Conservation (phyloP, 2,797 vertebrate genomes). For the Masticophis lateralis region DNA sequence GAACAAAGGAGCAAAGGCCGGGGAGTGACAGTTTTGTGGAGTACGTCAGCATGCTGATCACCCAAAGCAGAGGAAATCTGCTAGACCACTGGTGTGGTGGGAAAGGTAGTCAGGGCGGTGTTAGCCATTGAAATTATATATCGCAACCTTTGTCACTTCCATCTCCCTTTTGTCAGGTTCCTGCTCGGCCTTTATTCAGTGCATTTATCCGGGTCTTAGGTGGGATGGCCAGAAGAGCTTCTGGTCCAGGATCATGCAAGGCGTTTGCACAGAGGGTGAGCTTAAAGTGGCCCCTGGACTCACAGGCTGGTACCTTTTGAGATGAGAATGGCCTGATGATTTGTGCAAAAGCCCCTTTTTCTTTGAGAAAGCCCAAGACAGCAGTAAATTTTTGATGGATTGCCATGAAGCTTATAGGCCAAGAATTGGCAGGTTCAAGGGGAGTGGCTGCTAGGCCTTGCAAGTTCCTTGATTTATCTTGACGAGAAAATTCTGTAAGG, state of each 20-base stretch:
- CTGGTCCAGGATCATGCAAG: neutral
- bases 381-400: constrained; percentile 79
- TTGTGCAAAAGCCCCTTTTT: constrained; percentile 55
- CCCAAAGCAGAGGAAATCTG: neutral
- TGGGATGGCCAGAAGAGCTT: neutral
- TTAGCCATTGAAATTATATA: too few species aligned
- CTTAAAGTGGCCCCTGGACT: neutral
- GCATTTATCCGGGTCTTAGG: neutral
- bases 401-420: constrained; percentile 47
- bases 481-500: constrained; percentile 68
- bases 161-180: neutral
- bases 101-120: neutral
- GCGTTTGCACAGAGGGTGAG: neutral
- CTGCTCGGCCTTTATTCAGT: neutral
- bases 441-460: constrained; percentile 63
- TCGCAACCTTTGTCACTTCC: neutral
- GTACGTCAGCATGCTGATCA: too few species aligned
- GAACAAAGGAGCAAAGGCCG: neutral
- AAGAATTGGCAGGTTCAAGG: constrained; percentile 58
- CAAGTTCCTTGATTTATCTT: constrained; percentile 57
- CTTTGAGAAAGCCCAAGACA: constrained; percentile 74
- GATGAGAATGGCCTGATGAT: constrained; percentile 45
- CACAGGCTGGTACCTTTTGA: neutral
- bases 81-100: neutral
- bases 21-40: neutral